These are phyloP conservation scores for Drosophila sucinea DNA, from an alignment of 1,140 invertebrate genomes.

Conservation along the genomic window DNA sequence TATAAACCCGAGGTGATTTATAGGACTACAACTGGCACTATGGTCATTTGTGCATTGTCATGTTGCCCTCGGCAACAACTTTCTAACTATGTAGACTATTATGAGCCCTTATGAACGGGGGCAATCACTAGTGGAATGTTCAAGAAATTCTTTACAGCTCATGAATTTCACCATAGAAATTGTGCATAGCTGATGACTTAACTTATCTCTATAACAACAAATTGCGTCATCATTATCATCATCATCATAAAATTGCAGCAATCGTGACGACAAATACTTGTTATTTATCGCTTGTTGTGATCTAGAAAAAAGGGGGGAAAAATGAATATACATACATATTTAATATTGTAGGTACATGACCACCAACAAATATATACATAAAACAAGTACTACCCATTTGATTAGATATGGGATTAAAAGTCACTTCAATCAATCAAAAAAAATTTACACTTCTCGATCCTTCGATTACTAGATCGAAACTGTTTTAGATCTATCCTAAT, in stretches of 20 bases:
- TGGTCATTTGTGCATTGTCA: constrained; percentile 36
- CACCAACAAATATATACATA: background rate
- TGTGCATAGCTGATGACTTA: constrained; percentile 25
- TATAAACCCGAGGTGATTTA: constrained; percentile 14
- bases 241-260: constrained; percentile 27
- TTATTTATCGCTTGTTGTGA: constrained; percentile 22
- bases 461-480: too few relatives aligned
- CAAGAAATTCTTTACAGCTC: constrained; percentile 35
- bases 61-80: constrained; percentile 35
- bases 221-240: constrained; percentile 49
- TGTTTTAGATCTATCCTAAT: too few relatives aligned
- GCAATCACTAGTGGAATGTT: constrained; percentile 39
- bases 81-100: constrained; percentile 18
- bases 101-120: too few relatives aligned
- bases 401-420: background rate
- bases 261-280: constrained; percentile 37
- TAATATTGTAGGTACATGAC: background rate
- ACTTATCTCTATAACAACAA: constrained; percentile 17
- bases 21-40: constrained; percentile 2
- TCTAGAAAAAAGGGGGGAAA: constrained; percentile 10
- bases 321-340: constrained; percentile 8
- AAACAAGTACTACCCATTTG: background rate
- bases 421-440: background rate
- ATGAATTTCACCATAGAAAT: constrained; percentile 48
- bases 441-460: too few relatives aligned